Conservation (phyloP, 1,140 invertebrate species). For the Bombus affinis region DNA sequence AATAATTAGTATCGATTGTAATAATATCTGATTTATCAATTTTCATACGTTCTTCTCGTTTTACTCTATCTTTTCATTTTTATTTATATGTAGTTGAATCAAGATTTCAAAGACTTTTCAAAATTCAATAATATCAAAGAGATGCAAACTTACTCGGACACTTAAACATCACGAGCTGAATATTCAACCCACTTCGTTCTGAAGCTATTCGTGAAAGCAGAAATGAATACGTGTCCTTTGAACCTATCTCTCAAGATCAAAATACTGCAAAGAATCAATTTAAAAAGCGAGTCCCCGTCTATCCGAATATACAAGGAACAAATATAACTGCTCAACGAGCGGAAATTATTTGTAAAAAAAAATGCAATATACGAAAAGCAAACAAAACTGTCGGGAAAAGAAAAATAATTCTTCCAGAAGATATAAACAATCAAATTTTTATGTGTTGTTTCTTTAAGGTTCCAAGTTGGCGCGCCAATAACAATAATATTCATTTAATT, state of each 20-base stretch:
- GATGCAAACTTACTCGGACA: slow-evolving; percentile 29
- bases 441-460: too few species aligned
- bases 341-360: background rate
- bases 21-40: background rate
- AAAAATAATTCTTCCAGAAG: background rate
- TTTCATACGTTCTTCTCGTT: background rate
- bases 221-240: slow-evolving; percentile 7
- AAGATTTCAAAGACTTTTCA: background rate
- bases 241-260: background rate
- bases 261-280: slow-evolving; percentile 12
- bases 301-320: background rate
- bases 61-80: background rate
- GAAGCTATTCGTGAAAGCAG: background rate
- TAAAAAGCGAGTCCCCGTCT: background rate
- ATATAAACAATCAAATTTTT: too few species aligned
- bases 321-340: background rate
- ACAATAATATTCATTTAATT: too few species aligned
- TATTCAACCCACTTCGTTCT: slow-evolving; percentile 19
- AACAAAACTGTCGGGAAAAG: background rate
- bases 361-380: background rate
- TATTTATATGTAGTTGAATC: background rate
- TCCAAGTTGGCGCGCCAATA: too few species aligned
- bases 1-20: background rate
- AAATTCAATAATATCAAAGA: slow-evolving; percentile 32
- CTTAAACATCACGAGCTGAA: slow-evolving; percentile 32